phyloP scores from a whole-genome alignment of 2,113 vertebrate genomes.

The Oceanites oceanicus region DNA sequence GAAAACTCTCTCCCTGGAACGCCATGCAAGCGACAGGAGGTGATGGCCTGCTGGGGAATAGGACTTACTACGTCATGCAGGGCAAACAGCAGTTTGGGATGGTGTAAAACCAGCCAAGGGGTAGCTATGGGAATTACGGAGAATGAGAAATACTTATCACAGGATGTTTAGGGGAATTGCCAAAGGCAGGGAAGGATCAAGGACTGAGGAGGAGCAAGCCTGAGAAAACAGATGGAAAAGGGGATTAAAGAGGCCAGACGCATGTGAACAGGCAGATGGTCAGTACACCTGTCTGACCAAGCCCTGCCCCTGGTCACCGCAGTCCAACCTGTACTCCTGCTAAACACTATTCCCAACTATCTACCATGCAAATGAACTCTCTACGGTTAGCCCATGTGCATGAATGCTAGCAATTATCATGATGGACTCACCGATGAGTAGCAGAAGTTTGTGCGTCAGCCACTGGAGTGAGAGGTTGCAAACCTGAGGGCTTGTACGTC shows the following conservation, averaged over 20 bases:
- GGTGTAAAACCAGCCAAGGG: neutral
- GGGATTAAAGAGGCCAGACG: neutral
- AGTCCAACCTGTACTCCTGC: neutral
- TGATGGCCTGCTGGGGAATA: neutral
- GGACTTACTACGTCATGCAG: neutral
- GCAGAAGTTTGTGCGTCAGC: neutral
- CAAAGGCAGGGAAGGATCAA: neutral
- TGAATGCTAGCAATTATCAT: neutral
- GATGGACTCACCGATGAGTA: accelerated
- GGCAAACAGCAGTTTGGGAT: neutral
- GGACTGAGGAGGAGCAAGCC: neutral
- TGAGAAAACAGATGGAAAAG: neutral
- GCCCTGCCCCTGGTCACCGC: neutral
- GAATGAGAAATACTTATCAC: neutral
- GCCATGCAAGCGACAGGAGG: accelerated
- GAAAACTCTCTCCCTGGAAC: neutral
- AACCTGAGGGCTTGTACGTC: neutral
- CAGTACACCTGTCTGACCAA: neutral
- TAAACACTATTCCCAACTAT: neutral
- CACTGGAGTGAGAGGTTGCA: neutral
- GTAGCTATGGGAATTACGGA: neutral
- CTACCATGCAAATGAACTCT: accelerated
- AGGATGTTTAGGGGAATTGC: neutral
- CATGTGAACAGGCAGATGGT: neutral
- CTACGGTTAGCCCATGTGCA: accelerated